A percentile compares a stretch with the other conserved stretches of the same genome.
These are phyloP conservation scores for Callyntrura guangdongensis DNA, from an alignment of 2,888 invertebrate species.

Conservation along the genomic window DNA sequence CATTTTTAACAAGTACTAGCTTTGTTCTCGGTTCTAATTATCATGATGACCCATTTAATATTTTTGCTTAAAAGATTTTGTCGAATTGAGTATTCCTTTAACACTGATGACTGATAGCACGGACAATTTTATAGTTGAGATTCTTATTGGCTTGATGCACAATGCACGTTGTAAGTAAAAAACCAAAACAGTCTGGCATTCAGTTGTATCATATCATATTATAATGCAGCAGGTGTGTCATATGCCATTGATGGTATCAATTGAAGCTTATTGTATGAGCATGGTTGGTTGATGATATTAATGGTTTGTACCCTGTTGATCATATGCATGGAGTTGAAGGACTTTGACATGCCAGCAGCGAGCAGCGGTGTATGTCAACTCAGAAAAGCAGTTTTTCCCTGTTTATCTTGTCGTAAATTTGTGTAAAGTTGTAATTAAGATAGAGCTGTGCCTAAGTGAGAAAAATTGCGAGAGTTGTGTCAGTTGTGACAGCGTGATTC, in stretches of 20 bases:
- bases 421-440: slow-evolving; percentile 10
- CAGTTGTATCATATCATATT: not conserved
- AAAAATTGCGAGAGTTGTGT: not conserved
- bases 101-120: too few relatives aligned
- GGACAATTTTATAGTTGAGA: too few relatives aligned
- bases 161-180: not conserved
- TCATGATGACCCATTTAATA: not conserved
- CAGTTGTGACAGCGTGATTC: not conserved
- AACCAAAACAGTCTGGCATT: not conserved
- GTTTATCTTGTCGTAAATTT: slow-evolving; percentile 20
- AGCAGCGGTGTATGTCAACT: slow-evolving; percentile 20
- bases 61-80: not conserved
- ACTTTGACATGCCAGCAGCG: slow-evolving; percentile 4
- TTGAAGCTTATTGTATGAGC: too few relatives aligned
- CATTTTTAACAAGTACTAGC: not conserved
- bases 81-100: too few relatives aligned
- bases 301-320: not conserved
- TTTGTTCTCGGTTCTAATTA: not conserved
- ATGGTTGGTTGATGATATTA: not conserved
- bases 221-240: not conserved
- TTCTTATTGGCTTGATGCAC: too few relatives aligned
- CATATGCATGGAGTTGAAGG: slow-evolving; percentile 20
- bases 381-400: not conserved
- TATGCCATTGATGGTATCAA: slow-evolving; percentile 23
- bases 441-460: not conserved